Evolutionary conservation across 2,113 vertebrate genomes (phyloP).

Genomic region (Xenus cinereus): DNA sequence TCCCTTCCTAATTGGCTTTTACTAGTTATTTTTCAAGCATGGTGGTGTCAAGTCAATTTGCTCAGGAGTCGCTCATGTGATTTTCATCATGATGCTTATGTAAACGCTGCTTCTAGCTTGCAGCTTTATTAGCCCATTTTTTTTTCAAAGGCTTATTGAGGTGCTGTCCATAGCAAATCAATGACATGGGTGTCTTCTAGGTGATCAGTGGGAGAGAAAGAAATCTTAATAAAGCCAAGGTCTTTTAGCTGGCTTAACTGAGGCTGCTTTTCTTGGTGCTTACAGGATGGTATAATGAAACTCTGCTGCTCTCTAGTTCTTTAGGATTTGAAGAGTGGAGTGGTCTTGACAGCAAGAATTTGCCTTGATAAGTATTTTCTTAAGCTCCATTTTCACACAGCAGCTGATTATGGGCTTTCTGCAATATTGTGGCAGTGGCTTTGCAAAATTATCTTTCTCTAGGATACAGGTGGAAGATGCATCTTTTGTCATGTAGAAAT

Average conservation of each 20-base stretch:
- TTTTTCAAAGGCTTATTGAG: not conserved
- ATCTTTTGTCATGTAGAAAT: not conserved
- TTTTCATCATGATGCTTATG: not conserved
- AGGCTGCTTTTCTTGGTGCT: not conserved
- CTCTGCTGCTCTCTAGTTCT: not conserved
- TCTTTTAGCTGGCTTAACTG: not conserved
- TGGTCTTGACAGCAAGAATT: not conserved
- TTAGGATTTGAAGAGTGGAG: not conserved
- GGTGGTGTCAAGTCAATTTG: conserved; percentile 25
- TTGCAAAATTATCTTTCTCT: not conserved
- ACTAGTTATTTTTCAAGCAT: conserved; percentile 8
- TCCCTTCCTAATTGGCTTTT: conserved; percentile 22
- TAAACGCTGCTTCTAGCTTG: not conserved
- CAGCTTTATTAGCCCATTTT: not conserved
- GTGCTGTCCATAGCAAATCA: not conserved
- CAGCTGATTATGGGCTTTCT: not conserved
- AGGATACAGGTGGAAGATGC: not conserved
- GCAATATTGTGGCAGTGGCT: not conserved
- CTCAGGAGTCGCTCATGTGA: not conserved
- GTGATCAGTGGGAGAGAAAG: not conserved
- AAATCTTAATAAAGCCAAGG: not conserved
- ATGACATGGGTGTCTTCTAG: not conserved
- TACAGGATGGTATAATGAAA: not conserved
- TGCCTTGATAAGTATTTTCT: not conserved
- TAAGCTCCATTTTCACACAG: not conserved